A percentile compares a stretch with the other conserved stretches of the same genome.
phyloP scores from a whole-genome alignment of 2,113 vertebrate species.

The Ploceus nigricollis region DNA sequence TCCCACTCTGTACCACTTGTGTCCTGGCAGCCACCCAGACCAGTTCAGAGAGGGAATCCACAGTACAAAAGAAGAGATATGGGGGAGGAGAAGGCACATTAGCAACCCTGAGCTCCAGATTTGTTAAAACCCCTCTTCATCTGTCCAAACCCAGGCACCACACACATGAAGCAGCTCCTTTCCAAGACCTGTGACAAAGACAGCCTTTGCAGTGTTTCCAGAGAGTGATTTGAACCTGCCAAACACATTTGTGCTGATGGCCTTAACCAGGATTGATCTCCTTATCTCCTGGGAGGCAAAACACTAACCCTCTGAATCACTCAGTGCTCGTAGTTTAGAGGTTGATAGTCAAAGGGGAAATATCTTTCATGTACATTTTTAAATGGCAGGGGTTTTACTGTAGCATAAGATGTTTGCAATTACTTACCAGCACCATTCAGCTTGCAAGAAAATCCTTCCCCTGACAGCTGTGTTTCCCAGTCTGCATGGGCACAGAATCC shows the following conservation, averaged over 20 bases:
- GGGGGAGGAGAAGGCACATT: neutral
- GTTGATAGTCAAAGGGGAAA: neutral
- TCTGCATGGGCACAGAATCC: neutral
- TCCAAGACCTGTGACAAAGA: neutral
- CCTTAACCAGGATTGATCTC: slow-evolving; percentile 42
- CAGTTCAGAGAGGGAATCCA: neutral
- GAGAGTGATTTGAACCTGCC: slow-evolving; percentile 9
- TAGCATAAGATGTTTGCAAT: neutral
- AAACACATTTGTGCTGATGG: slow-evolving; percentile 31
- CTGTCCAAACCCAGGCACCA: neutral
- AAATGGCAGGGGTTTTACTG: neutral
- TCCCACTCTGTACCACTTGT: neutral
- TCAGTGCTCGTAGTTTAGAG: neutral
- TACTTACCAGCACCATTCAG: slow-evolving; percentile 1
- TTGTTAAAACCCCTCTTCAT: neutral
- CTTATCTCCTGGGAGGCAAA: slow-evolving; percentile 18
- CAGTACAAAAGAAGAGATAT: neutral
- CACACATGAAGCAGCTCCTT: neutral
- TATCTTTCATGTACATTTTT: neutral
- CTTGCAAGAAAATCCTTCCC: neutral
- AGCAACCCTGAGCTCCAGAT: neutral
- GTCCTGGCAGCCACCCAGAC: neutral
- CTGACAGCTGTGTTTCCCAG: neutral
- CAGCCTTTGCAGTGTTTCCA: neutral
- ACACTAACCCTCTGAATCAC: neutral